A percentile compares a stretch with the other conserved stretches of the same genome.
These are phyloP conservation scores for Coleophora flavipennella DNA, from an alignment of 2,888 invertebrate species.

Conservation along the genomic window DNA sequence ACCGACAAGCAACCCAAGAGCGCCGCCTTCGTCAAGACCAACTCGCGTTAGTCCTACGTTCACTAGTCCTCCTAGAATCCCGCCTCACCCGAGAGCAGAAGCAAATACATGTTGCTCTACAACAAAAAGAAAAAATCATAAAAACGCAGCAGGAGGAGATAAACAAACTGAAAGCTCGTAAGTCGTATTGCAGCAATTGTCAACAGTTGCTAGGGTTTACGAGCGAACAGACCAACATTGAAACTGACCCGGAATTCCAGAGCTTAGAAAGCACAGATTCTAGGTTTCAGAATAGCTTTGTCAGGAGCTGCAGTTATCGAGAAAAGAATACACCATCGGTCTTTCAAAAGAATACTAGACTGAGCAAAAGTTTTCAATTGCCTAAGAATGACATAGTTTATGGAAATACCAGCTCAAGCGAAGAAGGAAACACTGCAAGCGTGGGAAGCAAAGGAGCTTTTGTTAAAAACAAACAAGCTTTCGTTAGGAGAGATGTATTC, in stretches of 20 bases:
- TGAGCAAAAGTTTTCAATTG: slow-evolving; percentile 67
- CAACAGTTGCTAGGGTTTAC: slow-evolving; percentile 66
- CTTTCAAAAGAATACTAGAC: slow-evolving; percentile 67
- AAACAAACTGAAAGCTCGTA: slow-evolving; percentile 71
- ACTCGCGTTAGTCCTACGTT: slow-evolving; percentile 78
- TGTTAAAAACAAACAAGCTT: slow-evolving; percentile 73
- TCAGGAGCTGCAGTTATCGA: slow-evolving; percentile 64
- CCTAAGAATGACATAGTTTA: slow-evolving; percentile 59
- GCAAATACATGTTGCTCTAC: slow-evolving; percentile 76
- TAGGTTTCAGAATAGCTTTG: slow-evolving; percentile 60
- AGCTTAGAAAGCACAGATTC: slow-evolving; percentile 67
- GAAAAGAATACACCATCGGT: slow-evolving; percentile 64
- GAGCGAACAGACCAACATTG: slow-evolving; percentile 68
- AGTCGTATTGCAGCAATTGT: slow-evolving; percentile 64
- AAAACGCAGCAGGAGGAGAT: slow-evolving; percentile 80
- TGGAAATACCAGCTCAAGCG: slow-evolving; percentile 65
- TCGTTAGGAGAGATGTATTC: slow-evolving; percentile 62
- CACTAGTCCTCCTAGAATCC: slow-evolving; percentile 80
- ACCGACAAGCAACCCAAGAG: slow-evolving; percentile 74
- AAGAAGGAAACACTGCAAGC: slow-evolving; percentile 59
- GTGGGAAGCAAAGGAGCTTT: slow-evolving; percentile 65
- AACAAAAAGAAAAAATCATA: slow-evolving; percentile 81
- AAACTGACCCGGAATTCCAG: slow-evolving; percentile 68
- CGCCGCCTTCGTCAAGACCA: slow-evolving; percentile 79
- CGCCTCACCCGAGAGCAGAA: slow-evolving; percentile 81